phyloP scores from a whole-genome alignment of 2,113 vertebrate genomes.

The Menura novaehollandiae region DNA sequence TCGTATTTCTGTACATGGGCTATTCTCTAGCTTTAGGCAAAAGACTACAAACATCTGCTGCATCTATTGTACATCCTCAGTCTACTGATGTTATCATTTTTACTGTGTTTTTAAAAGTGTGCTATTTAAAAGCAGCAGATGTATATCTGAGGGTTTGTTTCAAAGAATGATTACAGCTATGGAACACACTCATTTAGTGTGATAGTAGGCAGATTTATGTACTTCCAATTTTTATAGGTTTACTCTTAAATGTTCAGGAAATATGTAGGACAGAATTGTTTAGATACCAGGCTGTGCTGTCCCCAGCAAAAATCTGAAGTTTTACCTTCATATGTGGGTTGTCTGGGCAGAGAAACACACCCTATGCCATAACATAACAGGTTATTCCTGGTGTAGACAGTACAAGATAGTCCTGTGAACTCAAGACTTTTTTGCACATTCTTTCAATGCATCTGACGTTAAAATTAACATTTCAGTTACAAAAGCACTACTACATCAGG shows the following conservation, averaged over 20 bases:
- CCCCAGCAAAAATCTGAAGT: not conserved
- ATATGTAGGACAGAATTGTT: not conserved
- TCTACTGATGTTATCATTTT: constrained; percentile 5
- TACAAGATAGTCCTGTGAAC: not conserved
- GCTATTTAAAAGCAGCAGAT: not conserved
- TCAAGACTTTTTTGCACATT: not conserved
- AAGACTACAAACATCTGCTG: constrained; percentile 24
- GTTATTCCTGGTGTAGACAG: not conserved
- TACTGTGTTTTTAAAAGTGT: not conserved
- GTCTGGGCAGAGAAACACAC: not conserved
- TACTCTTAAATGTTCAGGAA: not conserved
- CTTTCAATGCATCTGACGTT: not conserved
- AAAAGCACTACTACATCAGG: not conserved
- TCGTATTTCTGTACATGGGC: not conserved
- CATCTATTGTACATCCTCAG: not conserved
- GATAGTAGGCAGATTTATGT: not conserved
- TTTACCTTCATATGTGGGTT: not conserved
- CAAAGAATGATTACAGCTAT: not conserved
- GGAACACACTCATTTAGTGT: not conserved
- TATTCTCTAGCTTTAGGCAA: constrained; percentile 34
- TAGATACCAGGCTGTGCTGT: not conserved
- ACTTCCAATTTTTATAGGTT: not conserved
- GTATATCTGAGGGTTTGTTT: not conserved
- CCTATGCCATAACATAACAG: not conserved
- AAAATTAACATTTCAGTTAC: not conserved